Base-by-base conservation (phyloP, 2,888 invertebrate species). In the Tupiocoris notatus region DNA sequence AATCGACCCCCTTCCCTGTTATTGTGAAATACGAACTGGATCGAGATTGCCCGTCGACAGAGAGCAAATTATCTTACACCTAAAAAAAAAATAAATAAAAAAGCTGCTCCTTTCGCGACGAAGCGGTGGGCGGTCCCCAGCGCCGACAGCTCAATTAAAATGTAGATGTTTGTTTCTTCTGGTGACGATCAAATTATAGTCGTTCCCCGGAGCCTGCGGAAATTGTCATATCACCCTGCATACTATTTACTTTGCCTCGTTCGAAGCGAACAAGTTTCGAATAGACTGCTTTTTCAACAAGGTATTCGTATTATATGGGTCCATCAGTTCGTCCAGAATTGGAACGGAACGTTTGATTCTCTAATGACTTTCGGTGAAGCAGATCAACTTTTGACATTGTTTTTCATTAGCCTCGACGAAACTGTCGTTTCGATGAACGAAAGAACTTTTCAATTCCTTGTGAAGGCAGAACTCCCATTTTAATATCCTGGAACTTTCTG, bases 161-260 rank as follows among this genome's bases (percentile, higher is more conserved):
- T 70, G 70, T 70, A 70, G 70, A 70, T 70, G 70, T 70, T 70
- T 70, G 70, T 70, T 70, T 70, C 70, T 70, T 24, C 67, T 7
- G 67, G n/a, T 70, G 70, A 70, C 59, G 70, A 59, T 70, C 59
- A 70, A 70, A 70, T 70, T 70, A 70, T 70, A 70, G 70, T 70
- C 39, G 39, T 39, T 39, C 39, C 6, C 12, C 6, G 12, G 39
- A 12, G 12, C 39, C 39, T 3, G 39, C 39, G 39, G 39, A 39
- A 39, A 39, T 39, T 39, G 39, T 12, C 39, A 39, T 39, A 39
- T 39, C 39, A 39, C 39, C 39, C 12, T 39, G 39, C 39, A 39
- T 7, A 3, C 39, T 12, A 39, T 39, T 39, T 39, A 39, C 12
- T 39, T 39, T 7, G 39, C 39, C 39, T 39, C 39, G 39, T n/a